phyloP scores from a whole-genome alignment of 2,888 invertebrate species.

The Pachymerium ferrugineum region DNA sequence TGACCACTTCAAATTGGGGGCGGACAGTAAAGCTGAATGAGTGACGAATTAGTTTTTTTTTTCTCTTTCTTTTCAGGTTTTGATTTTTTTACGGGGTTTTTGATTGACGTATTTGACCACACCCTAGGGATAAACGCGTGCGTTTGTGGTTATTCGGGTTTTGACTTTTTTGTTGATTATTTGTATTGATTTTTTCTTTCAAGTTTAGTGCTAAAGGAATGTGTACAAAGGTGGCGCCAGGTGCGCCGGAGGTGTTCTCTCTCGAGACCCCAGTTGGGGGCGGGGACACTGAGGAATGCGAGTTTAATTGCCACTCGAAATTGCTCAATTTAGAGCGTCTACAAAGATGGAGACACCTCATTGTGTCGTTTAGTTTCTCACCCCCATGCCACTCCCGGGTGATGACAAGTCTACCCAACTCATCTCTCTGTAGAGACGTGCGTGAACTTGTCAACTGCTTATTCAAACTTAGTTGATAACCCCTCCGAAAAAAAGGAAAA shows the following conservation, averaged over 20 bases:
- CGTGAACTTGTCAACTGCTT: slow-evolving; percentile 25
- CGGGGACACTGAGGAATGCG: slow-evolving; percentile 27
- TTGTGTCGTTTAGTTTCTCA: not conserved
- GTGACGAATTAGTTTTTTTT: not conserved
- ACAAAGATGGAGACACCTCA: slow-evolving; percentile 20
- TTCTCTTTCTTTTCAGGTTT: not conserved
- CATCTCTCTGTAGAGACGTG: not conserved
- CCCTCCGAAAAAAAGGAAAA: not conserved
- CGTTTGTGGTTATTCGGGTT: not conserved
- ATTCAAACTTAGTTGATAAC: not conserved
- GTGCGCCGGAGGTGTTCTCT: slow-evolving; percentile 20
- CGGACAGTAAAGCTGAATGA: not conserved
- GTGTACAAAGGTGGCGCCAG: slow-evolving; percentile 19
- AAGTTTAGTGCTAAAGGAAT: not conserved
- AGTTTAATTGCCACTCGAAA: slow-evolving; percentile 27
- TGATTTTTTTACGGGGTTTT: not conserved
- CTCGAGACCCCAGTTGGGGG: slow-evolving; percentile 20
- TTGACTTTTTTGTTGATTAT: not conserved
- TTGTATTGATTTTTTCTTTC: not conserved
- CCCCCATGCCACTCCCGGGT: not conserved
- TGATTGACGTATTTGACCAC: not conserved
- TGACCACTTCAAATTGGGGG: slow-evolving; percentile 13
- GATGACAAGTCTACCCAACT: not conserved
- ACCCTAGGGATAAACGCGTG: not conserved
- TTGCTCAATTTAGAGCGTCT: slow-evolving; percentile 27